Base-by-base conservation (phyloP, 2,888 invertebrate species). In the Melolontha melolontha region DNA sequence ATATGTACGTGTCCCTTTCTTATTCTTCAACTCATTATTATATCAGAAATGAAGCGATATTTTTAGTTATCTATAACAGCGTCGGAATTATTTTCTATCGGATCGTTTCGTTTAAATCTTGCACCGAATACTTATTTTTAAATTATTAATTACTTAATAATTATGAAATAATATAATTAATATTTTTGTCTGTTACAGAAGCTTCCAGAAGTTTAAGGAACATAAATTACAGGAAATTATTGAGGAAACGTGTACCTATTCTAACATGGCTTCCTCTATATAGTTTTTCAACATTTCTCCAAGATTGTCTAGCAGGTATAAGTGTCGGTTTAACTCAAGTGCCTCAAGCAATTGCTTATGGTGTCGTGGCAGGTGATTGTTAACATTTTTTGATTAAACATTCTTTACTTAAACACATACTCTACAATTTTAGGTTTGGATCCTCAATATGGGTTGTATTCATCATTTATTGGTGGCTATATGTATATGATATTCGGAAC, bases 341-440 rank as follows among this genome's bases (percentile, higher is more conserved):
- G 75, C 93, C 94, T 0, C 94, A 94, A 83, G 93, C 92, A 1
- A 93, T 94, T 64, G 94, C 94, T 0, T 93, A 93, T 77, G 93
- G 93, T 0, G 86, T 89, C 4, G 88, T 94, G 1, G 93, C 93
- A 64, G 93, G 93, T 72, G 83, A 74, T 59, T 14, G 10, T n/a
- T 6, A 34, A 34, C 1, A 10, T 6, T 34, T 10, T 1, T 29
- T 29, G 11, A 11, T 14, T 16, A 8, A 5, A 6, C 50, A 39
- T 63, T 34, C 7, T 49, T 49, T 8, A 22, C n/a, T 2, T 49
- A 49, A 49, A 12, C 16, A n/a, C 8, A n/a, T 49, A 17, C 22
- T n/a, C 10, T 17, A 4, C 22, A 22, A 14, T 34, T 54, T 39
- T 50, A 83, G 83, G 82, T 63, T 73, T 83, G 16, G 75, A 80